Evolutionary conservation across 2,113 vertebrate species (phyloP), one percentile per base, ranked within the genome.

Genomic region (Phylloscopus trochilus): DNA sequence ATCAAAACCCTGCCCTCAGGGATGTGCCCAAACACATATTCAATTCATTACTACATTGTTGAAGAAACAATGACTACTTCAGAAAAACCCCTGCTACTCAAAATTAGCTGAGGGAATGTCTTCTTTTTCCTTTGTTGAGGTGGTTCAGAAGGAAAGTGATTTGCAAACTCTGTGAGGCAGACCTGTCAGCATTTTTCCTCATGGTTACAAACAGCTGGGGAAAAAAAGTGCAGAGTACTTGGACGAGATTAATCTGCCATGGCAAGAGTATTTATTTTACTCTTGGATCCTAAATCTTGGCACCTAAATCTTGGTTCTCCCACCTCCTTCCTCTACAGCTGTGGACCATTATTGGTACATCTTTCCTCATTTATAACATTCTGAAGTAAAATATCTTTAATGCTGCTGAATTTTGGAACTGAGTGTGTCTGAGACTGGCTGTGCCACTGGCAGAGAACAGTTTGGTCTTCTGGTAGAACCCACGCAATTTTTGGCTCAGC

Each of bases 261-360:
- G 35, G 84, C 44, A 87, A 89, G 51, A 27, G 39, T 87, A 74
- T 90, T 92, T 94, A 59, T 93, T 92, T 91, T 76, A 95, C 44
- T 60, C 41, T 41, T 41, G 41, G 41, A 14, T 41, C 41, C 41
- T 41, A 41, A 41, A 14, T 41, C 41, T 41, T 41, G 12, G 41
- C 49, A 87, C 39, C n/a, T 92, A 86, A 77, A 90, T 66, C 63
- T 76, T n/a, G 14, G 22, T 85, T 89, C 31, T 83, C 41, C 43
- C 46, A 89, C 30, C 30, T 80, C 43, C 67, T 92, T 31, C 68
- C 19, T 88, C 28, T 55, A 39, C 67, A 90, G 37, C 47, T 88
- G 74, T 59, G 39, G 47, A 23, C 26, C 39, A 41, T 89, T 95
- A 51, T 46, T 85, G 53, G 43, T 55, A 51, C 51, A 22, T 84